phyloP scores from a whole-genome alignment of 1,140 invertebrate genomes.

The Lucilia sericata region DNA sequence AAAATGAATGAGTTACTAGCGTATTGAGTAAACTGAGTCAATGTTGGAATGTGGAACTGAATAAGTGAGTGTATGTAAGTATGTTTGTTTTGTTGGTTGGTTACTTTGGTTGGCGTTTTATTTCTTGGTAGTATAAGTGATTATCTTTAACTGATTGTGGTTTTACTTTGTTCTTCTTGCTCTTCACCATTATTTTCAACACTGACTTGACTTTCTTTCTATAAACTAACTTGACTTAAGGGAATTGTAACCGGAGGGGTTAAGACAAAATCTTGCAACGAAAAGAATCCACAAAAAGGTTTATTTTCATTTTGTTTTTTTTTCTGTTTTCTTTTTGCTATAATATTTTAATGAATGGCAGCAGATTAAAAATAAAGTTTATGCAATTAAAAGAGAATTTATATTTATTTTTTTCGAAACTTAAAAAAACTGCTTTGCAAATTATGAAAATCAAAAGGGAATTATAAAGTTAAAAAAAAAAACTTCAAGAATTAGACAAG shows the following conservation, averaged over 20 bases:
- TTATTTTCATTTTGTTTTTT: not conserved
- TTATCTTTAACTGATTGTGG: constrained; percentile 42
- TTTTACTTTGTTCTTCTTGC: not conserved
- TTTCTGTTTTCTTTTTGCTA: not conserved
- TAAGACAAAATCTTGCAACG: not conserved
- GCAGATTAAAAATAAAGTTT: constrained; percentile 36
- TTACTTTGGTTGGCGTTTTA: not conserved
- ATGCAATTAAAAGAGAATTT: constrained; percentile 40
- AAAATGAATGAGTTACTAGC: not conserved
- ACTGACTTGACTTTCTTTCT: constrained; percentile 17
- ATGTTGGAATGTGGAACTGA: not conserved
- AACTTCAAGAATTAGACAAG: too few species aligned
- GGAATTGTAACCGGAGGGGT: not conserved
- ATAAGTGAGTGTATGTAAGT: not conserved
- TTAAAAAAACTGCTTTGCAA: not conserved
- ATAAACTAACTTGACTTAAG: not conserved
- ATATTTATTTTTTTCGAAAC: not conserved
- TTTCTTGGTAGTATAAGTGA: constrained; percentile 1
- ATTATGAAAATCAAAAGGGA: too few species aligned
- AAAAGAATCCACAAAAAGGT: not conserved
- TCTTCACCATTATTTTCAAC: not conserved
- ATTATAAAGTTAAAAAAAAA: too few species aligned
- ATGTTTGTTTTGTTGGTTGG: not conserved
- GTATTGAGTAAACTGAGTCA: not conserved
- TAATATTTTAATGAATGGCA: constrained; percentile 31